Evolutionary conservation across 2,888 invertebrate genomes (phyloP).

Genomic region (Tinea semifulvella): DNA sequence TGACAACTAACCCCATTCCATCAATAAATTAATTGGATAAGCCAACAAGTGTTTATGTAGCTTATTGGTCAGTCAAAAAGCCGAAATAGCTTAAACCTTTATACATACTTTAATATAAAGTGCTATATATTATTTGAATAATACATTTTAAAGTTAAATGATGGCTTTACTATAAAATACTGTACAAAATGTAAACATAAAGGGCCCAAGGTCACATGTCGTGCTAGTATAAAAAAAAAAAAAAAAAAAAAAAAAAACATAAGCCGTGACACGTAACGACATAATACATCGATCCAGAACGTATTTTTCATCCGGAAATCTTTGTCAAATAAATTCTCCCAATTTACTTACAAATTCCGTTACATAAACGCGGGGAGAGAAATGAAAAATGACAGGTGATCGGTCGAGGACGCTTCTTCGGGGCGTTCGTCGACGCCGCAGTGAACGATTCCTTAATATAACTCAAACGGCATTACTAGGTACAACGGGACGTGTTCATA

Average conservation of each 20-base stretch:
- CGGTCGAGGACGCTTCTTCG: conserved; percentile 2
- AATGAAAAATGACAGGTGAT: conserved; percentile 9
- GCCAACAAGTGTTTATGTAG: too few species aligned
- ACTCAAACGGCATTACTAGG: conserved; percentile 9
- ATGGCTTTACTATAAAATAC: too few species aligned
- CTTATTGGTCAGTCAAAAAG: too few species aligned
- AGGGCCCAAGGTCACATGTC: too few species aligned
- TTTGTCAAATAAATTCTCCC: conserved; percentile 5
- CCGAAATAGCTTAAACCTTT: too few species aligned
- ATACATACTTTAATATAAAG: too few species aligned
- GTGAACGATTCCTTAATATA: conserved; percentile 9
- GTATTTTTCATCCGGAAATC: neutral
- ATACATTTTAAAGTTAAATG: too few species aligned
- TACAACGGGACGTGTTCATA: conserved; percentile 8
- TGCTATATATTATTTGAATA: too few species aligned
- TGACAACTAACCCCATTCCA: too few species aligned
- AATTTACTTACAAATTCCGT: conserved; percentile 7
- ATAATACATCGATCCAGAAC: neutral
- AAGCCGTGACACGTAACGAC: neutral
- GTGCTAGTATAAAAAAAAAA: neutral
- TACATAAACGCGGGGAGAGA: conserved; percentile 4
- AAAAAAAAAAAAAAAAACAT: neutral
- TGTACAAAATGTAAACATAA: too few species aligned
- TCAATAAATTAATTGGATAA: too few species aligned
- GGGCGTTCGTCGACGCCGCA: conserved; percentile 2